phyloP scores from a whole-genome alignment of 2,888 invertebrate genomes.

The Opisthograptis luteolata region DNA sequence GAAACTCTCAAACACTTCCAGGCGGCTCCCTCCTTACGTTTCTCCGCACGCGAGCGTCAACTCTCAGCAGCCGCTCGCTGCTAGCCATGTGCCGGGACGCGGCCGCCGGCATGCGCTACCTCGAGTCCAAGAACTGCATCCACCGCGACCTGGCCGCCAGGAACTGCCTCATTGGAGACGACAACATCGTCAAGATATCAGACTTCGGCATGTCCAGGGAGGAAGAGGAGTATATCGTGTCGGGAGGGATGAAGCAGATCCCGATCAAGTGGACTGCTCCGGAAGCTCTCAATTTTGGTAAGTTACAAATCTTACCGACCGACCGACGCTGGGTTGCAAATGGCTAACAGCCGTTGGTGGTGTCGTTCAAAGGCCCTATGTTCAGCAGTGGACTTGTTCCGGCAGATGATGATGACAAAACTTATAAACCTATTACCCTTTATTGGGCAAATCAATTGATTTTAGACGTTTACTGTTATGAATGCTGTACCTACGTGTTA shows the following conservation, averaged over 20 bases:
- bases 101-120: constrained; percentile 96
- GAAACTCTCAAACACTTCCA: constrained; percentile 52
- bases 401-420: too few species aligned
- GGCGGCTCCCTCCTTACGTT: constrained; percentile 96
- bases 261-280: constrained; percentile 99
- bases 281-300: constrained; percentile 97
- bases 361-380: too few species aligned
- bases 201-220: constrained; percentile 99
- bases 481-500: too few species aligned
- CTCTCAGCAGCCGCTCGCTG: constrained; percentile 86
- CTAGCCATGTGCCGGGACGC: constrained; percentile 97
- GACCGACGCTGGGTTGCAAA: too few species aligned
- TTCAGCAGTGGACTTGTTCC: too few species aligned
- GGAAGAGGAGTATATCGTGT: constrained; percentile 98
- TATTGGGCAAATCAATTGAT: too few species aligned
- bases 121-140: constrained; percentile 98
- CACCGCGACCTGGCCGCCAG: constrained; percentile 97
- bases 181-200: constrained; percentile 96
- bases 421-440: too few species aligned
- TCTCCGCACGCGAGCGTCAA: constrained; percentile 90
- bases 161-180: constrained; percentile 95
- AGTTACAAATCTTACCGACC: constrained; percentile 43
- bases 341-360: too few species aligned
- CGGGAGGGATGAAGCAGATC: constrained; percentile 99
- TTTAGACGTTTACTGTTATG: too few species aligned